Base-by-base conservation (phyloP, 2,797 vertebrate species). In the Channallabes apus region DNA sequence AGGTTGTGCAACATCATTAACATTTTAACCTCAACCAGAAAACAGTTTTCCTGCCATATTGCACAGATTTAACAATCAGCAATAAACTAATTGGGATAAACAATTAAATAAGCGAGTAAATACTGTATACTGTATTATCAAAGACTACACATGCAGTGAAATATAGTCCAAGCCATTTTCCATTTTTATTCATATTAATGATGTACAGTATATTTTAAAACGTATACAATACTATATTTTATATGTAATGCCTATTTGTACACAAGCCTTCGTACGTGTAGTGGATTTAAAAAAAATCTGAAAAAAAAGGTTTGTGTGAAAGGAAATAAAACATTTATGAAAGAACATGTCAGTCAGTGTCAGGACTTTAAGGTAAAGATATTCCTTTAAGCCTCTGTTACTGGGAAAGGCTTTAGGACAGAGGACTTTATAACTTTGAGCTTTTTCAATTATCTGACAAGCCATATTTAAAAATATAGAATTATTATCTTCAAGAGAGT, bases 1-100 rank as follows among this genome's bases (percentile, higher is more conserved):
- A 58, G 86, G 86, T 78, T 83, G 84, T 82, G 38, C 58, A 83
- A 80, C 62, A 72, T 77, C 72, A 85, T 90, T 86, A 87, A 86
- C 71, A 64, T 64, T 68, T 71, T 85, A 77, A 86, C 83, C 84
- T 78, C 76, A 18, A 72, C 65, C 46, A 72, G 68, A 82, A 77
- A 51, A 80, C 14, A 35, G 67, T 75, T 59, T 79, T 65, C 41
- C 51, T 68, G 84, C 81, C 58, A 82, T 79, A 85, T 83, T 65
- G 77, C 64, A 14, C n/a, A 17, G 69, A 83, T 65, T 77, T 35
- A 64, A 24, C 29, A 65, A 72, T 77, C 62, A 85, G 35, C 4
- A 12, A 41, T n/a, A 9, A 22, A 87, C 1, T 51, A 78, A 41
- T 4, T n/a, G 71, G 29, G n/a, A 59, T 71, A 61, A 61, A 76